A percentile compares a stretch with the other conserved stretches of the same genome.
Conservation (phyloP, 2,113 vertebrate genomes). For the Trochalopteron elliotii region DNA sequence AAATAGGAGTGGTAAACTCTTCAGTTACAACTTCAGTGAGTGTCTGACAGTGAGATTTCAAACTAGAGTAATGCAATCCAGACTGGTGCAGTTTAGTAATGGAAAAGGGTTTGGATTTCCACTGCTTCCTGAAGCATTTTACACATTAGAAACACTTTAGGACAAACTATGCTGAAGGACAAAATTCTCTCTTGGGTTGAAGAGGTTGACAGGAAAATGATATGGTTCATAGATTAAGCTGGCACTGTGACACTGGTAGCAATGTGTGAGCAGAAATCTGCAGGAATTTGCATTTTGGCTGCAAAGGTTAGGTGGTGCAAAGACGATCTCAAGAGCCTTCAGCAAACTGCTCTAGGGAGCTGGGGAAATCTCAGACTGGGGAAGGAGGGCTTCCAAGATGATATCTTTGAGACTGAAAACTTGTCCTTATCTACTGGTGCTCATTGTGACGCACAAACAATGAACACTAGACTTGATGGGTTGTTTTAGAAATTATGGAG, state of each 20-base stretch:
- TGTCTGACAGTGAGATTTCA: neutral
- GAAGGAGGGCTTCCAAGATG: neutral
- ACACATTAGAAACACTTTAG: neutral
- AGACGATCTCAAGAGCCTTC: neutral
- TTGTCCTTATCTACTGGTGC: neutral
- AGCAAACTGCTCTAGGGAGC: neutral
- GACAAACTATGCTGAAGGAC: neutral
- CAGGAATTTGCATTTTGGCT: neutral
- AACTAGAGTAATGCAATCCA: neutral
- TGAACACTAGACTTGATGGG: neutral
- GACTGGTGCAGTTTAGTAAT: neutral
- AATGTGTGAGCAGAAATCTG: neutral
- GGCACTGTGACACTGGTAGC: neutral
- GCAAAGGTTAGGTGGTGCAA: neutral
- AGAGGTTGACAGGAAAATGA: neutral
- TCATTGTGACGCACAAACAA: neutral
- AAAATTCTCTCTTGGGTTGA: neutral
- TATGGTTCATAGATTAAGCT: neutral
- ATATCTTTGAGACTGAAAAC: neutral
- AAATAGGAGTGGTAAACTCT: neutral
- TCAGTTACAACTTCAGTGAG: neutral
- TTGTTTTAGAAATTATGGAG: conserved; percentile 20
- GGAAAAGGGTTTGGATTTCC: neutral
- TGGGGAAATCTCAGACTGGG: neutral
- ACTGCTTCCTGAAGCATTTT: neutral